A percentile compares a stretch with the other conserved stretches of the same genome.
Evolutionary conservation across 2,797 vertebrate genomes (phyloP).

Genomic region (Thamnophis elegans): DNA sequence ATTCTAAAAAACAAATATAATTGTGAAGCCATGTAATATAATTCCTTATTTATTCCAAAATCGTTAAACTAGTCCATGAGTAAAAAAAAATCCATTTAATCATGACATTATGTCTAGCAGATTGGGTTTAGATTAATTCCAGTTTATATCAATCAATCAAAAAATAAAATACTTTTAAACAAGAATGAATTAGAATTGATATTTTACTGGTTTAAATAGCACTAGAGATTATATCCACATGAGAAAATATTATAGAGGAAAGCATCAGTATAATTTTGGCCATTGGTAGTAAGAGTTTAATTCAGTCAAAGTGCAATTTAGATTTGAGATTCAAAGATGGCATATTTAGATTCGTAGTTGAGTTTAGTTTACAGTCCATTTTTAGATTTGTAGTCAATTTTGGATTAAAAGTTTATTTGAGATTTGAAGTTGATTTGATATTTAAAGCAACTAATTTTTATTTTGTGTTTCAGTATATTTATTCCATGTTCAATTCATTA

Average conservation of each 20-base stretch:
- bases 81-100: neutral
- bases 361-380: neutral
- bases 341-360: neutral
- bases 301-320: neutral
- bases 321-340: neutral
- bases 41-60: neutral
- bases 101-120: neutral
- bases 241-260: neutral
- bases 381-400: neutral
- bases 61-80: neutral
- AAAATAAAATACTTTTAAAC: neutral
- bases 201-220: neutral
- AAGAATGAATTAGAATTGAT: neutral
- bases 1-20: neutral
- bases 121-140: neutral
- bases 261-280: neutral
- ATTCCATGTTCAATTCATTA: neutral
- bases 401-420: neutral
- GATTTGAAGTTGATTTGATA: neutral
- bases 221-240: neutral
- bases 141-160: neutral
- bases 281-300: neutral
- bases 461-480: neutral
- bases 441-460: neutral
- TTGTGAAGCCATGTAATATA: neutral